Conservation (phyloP, 2,888 invertebrate genomes). For the Allophyes oxyacanthae region DNA sequence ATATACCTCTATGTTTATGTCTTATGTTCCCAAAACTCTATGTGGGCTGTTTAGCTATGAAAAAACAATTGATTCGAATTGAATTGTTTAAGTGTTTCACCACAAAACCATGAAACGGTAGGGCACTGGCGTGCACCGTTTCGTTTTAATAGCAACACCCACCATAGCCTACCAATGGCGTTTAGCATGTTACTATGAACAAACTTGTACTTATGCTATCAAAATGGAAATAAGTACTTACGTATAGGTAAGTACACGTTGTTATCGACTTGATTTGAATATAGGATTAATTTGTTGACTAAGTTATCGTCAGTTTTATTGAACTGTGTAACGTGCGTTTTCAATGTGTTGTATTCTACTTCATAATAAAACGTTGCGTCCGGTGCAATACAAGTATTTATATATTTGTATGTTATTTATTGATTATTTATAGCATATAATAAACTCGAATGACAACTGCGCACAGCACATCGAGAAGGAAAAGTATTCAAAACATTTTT, state of each 20-base stretch:
- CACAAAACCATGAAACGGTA: conserved; percentile 22
- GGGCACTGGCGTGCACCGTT: conserved; percentile 17
- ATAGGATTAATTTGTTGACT: conserved; percentile 45
- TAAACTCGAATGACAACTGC: conserved; percentile 72
- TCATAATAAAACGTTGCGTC: conserved; percentile 44
- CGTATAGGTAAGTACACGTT: not conserved
- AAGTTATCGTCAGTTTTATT: conserved; percentile 42
- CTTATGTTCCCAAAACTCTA: conserved; percentile 63
- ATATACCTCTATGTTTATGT: conserved; percentile 67
- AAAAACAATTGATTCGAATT: conserved; percentile 53
- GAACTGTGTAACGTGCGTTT: conserved; percentile 18
- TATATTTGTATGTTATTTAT: conserved; percentile 65
- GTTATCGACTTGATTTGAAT: conserved; percentile 40
- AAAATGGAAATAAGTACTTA: conserved; percentile 18
- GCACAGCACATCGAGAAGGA: conserved; percentile 63
- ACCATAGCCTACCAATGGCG: conserved; percentile 6
- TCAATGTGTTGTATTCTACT: conserved; percentile 44
- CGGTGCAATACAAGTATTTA: conserved; percentile 36
- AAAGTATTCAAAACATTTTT: conserved; percentile 67
- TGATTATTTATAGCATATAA: conserved; percentile 75
- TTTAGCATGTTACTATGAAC: conserved; percentile 1
- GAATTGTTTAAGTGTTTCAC: conserved; percentile 44
- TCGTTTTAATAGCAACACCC: conserved; percentile 19
- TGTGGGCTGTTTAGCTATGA: conserved; percentile 63
- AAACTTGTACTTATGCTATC: conserved; percentile 5